A percentile compares a stretch with the other conserved stretches of the same genome.
These are phyloP conservation scores for Sitta carolinensis DNA, from an alignment of 2,797 vertebrate species.

Conservation along the genomic window DNA sequence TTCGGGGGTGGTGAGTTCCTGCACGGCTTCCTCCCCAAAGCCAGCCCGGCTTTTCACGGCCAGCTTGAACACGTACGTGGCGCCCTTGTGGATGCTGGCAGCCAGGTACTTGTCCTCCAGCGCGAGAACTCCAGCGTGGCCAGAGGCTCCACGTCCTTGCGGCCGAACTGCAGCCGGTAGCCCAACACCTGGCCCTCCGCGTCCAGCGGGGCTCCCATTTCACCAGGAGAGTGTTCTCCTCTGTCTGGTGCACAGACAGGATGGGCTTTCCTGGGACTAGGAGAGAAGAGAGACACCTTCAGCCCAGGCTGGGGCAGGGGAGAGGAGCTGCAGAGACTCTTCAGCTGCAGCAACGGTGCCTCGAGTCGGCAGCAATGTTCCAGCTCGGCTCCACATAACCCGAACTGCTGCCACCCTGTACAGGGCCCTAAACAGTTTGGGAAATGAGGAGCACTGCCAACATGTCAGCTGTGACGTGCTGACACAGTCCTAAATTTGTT, in stretches of 20 bases:
- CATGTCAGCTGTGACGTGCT: background rate
- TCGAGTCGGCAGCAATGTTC: background rate
- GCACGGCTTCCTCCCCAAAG: constrained; percentile 88
- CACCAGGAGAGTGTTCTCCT: constrained; percentile 85
- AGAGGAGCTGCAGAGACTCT: background rate
- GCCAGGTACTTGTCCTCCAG: constrained; percentile 84
- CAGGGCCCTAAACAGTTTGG: background rate
- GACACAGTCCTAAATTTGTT: background rate
- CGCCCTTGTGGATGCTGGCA: constrained; percentile 87
- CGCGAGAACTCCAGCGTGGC: constrained; percentile 89
- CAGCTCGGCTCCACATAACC: rapidly evolving
- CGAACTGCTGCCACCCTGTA: background rate
- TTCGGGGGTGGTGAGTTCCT: constrained; percentile 86
- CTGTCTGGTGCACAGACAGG: constrained; percentile 88
- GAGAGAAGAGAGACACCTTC: constrained; percentile 21
- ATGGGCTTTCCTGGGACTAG: constrained; percentile 91
- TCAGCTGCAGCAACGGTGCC: background rate
- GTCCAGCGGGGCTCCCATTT: constrained; percentile 85
- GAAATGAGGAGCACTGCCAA: background rate
- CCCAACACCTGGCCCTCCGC: constrained; percentile 87
- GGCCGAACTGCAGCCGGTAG: constrained; percentile 94
- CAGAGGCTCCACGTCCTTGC: constrained; percentile 84
- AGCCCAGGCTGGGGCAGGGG: background rate
- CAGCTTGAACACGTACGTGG: constrained; percentile 92
- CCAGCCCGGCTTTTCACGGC: constrained; percentile 91